These are phyloP conservation scores for Ibycter americanus DNA, from an alignment of 2,797 vertebrate genomes.

Conservation along the genomic window DNA sequence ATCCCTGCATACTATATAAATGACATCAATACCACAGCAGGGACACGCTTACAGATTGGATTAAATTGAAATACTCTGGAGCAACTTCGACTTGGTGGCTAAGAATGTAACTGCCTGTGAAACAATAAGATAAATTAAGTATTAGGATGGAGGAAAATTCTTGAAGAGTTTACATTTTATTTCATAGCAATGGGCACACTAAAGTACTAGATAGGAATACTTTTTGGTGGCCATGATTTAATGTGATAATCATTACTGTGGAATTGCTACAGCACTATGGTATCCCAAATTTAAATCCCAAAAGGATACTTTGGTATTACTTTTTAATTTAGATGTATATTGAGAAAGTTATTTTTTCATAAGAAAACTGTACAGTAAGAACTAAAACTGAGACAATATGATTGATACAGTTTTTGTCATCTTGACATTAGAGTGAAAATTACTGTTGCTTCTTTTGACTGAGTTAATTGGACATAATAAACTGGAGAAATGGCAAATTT, in stretches of 20 bases:
- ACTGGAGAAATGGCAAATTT: neutral
- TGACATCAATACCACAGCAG: constrained; percentile 29
- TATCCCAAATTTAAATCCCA: neutral
- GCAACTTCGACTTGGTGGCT: neutral
- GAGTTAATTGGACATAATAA: neutral
- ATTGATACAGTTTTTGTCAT: neutral
- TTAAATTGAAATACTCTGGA: constrained; percentile 8
- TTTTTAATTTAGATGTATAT: neutral
- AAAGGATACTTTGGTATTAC: neutral
- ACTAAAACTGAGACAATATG: neutral
- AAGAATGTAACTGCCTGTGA: constrained; percentile 6
- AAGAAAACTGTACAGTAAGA: neutral
- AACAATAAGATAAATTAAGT: neutral
- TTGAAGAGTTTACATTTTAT: constrained; percentile 46
- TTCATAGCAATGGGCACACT: constrained; percentile 9
- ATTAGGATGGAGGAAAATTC: constrained; percentile 15
- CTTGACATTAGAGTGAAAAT: neutral
- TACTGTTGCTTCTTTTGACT: neutral
- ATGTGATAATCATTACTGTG: neutral
- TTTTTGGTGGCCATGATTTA: neutral
- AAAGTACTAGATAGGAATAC: neutral
- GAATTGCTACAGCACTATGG: neutral
- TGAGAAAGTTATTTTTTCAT: neutral
- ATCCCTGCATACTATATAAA: constrained; percentile 10
- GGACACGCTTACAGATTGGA: neutral